These are phyloP conservation scores for Phocoena phocoena DNA, from an alignment of 2,113 vertebrate genomes.

Conservation along the genomic window DNA sequence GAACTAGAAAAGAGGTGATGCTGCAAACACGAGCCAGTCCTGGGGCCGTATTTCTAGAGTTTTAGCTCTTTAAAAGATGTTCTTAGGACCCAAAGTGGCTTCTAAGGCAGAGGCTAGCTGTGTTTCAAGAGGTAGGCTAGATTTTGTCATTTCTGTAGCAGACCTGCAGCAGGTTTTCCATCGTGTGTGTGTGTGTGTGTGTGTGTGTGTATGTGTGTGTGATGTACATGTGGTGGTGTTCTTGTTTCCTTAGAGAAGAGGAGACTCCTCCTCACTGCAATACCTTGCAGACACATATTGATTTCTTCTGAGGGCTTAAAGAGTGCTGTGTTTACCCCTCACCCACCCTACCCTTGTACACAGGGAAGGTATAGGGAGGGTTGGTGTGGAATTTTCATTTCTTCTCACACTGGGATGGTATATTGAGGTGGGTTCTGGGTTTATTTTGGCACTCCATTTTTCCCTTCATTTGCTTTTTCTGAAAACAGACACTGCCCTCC, in stretches of 20 bases:
- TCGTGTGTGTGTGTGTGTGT: too few relatives aligned
- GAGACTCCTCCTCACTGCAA: not conserved
- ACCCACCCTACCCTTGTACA: fast-evolving
- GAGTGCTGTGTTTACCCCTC: not conserved
- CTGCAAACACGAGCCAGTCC: conserved; percentile 18
- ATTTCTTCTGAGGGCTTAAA: not conserved
- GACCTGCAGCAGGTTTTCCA: not conserved
- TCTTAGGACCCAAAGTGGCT: conserved; percentile 48
- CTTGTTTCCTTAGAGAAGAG: not conserved
- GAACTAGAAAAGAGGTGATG: conserved; percentile 62
- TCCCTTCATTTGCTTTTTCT: not conserved
- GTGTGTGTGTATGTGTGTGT: not conserved
- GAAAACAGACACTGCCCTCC: not conserved
- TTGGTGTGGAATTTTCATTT: conserved; percentile 18
- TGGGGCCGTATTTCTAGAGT: conserved; percentile 49
- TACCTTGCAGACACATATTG: not conserved
- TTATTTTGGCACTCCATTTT: not conserved
- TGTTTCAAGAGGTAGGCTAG: conserved; percentile 36
- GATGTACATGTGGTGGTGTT: not conserved
- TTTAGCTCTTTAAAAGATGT: conserved; percentile 53
- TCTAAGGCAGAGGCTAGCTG: conserved; percentile 39
- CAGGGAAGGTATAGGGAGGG: not conserved
- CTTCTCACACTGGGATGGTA: not conserved
- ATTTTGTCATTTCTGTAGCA: conserved; percentile 12
- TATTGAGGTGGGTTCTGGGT: not conserved